Evolutionary conservation across 2,113 vertebrate genomes (phyloP), one percentile per base, ranked within the genome.

Genomic region (Pipa parva): DNA sequence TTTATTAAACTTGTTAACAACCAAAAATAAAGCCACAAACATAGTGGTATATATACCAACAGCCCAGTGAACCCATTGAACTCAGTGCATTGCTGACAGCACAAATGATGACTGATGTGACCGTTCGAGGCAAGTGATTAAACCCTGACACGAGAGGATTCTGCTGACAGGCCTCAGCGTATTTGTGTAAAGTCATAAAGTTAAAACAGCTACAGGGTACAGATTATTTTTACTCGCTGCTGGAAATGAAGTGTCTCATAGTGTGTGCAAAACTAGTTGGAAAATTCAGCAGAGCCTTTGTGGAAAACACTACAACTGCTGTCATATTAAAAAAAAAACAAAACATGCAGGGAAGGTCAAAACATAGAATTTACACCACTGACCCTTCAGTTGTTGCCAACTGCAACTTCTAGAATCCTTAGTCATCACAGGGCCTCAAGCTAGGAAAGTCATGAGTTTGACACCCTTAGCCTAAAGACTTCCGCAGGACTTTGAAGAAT

Each of bases 121-220:
- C 2, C 11, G 26, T 11, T 18, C 17, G 27, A 18, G 27, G 1
- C 4, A 55, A 52, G 50, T 17, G 50, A 13, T 26, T 27, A 52
- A 5, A 26, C 22, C 7, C 11, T 28, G 57, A 69, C 57, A 61
- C 18, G 42, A 48, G 42, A 21, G 64, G 17, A 50, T 20, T 2
- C 12, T 69, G 58, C 26, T 69, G 66, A 69, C 58, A 69, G 22
- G 13, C 25, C 10, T 18, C n/a, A 37, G 31, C 65, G 26, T 45
- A 28, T 45, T n/a, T 45, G 31, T 37, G 66, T 33, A 17, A 36
- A 46, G 56, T 68, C 56, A 68, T 7, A 36, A 49, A 45, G 48
- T 54, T 27, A 37, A 31, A 18, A 60, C 26, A 26, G 57, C 56
- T 29, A 17, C 28, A 61, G 66, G 58, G 31, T 61, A 51, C 7